Evolutionary conservation across 2,113 vertebrate genomes (phyloP).

Genomic region (Muntiacus reevesi): DNA sequence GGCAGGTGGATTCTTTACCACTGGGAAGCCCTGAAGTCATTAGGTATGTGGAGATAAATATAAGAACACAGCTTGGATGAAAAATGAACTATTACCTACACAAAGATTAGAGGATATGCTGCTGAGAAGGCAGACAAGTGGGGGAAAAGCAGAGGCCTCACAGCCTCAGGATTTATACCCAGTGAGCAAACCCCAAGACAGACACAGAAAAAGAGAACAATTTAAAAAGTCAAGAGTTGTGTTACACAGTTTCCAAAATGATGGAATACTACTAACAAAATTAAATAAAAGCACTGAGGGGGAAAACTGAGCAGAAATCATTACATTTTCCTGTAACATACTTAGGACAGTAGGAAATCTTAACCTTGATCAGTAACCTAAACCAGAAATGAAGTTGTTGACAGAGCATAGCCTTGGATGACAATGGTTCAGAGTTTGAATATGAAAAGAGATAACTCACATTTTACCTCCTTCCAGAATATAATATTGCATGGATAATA

Average conservation of each 20-base stretch:
- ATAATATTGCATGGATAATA: neutral
- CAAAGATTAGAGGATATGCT: neutral
- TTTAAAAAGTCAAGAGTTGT: neutral
- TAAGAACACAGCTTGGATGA: neutral
- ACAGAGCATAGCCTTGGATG: neutral
- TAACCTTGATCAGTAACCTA: neutral
- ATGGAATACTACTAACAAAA: neutral
- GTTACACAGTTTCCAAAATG: neutral
- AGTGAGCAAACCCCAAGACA: neutral
- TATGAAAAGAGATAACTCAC: neutral
- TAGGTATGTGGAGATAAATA: neutral
- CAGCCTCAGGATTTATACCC: neutral
- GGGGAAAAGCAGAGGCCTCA: neutral
- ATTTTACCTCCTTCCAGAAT: neutral
- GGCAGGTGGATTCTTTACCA: neutral
- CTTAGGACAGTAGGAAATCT: neutral
- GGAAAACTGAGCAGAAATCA: conserved; percentile 14
- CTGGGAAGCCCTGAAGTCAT: neutral
- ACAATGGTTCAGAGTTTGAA: neutral
- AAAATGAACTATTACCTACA: neutral
- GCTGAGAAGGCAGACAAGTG: neutral
- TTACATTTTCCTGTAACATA: neutral
- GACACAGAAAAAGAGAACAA: neutral
- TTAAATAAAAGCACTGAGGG: neutral
- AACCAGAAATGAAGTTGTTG: neutral